Base-by-base conservation (phyloP, 2,797 vertebrate species). In the Chiroxiphia lanceolata region DNA sequence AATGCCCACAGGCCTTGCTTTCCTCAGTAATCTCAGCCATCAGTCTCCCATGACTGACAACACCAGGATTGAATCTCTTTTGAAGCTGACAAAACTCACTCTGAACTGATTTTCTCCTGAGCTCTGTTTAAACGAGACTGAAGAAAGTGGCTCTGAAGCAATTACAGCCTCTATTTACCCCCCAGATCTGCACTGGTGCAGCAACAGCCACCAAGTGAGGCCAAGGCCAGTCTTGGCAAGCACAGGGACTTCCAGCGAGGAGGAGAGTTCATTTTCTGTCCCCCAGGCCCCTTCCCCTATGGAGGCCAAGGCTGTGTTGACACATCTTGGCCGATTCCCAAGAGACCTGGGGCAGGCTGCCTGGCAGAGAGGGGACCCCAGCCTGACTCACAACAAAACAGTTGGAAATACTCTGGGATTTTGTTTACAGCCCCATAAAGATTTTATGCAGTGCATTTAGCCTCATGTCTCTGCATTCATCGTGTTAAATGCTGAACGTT, bases 381-480 rank as follows among this genome's bases (percentile, higher is more conserved):
- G 87, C 57, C 84, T 86, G 89, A 87, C 60, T 87, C 80, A 87
- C 42, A 72, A 34, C 63, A 42, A 23, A 74, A n/a, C 86, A 78
- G 68, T 3, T 59, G 76, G 65, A 87, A 94, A 96, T 67, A 90
- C 79, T 86, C 71, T 29, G 71, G 77, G 79, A 1, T 4, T 51
- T 85, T 95, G 65, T 93, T 97, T 96, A 94, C 74, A 79, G 78
- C 60, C 36, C 83, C 81, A 77, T 95, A 90, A 97, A 97, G 93
- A 71, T 93, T 96, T 96, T 94, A 97, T 80, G 95, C 80, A 80
- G 85, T 67, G 72, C 90, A 80, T 96, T 97, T 96, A 97, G 94
- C 94, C 94, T 96, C 42, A 1, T 75, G 87, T 90, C 84, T 95
- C 93, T 2, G 50, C 83, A 90, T 92, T 93, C 90, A 60, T 84